A percentile compares a stretch with the other conserved stretches of the same genome.
These are phyloP conservation scores for Triplophysa tibetana DNA, from an alignment of 2,113 vertebrate species.

Conservation along the genomic window DNA sequence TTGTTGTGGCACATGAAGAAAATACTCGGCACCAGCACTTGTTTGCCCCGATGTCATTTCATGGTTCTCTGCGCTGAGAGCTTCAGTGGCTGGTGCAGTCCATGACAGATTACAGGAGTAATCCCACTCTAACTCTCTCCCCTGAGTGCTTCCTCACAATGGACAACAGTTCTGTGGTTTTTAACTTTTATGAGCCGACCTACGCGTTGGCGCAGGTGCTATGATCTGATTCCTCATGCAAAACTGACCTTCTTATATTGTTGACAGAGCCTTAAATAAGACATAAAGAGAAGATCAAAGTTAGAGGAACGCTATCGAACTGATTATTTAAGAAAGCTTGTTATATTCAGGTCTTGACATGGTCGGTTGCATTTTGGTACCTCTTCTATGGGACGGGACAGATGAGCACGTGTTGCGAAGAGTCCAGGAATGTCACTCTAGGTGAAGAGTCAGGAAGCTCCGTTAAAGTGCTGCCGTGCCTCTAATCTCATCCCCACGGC, in stretches of 20 bases:
- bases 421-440: constrained; percentile 59
- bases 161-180: constrained; percentile 23
- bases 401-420: constrained; percentile 68
- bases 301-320: too few relatives aligned
- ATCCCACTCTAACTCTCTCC: constrained; percentile 55
- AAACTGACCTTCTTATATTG: not conserved
- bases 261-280: not conserved
- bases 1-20: constrained; percentile 16
- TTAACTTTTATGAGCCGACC: not conserved
- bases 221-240: not conserved
- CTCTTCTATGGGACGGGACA: not conserved
- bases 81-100: constrained; percentile 35
- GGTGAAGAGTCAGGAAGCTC: constrained; percentile 71
- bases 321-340: too few relatives aligned
- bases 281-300: not conserved
- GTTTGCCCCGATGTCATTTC: constrained; percentile 10
- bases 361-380: not conserved
- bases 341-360: not conserved
- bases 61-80: constrained; percentile 25
- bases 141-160: constrained; percentile 50
- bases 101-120: constrained; percentile 59
- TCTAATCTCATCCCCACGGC: constrained; percentile 56
- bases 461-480: constrained; percentile 59
- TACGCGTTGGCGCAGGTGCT: not conserved
- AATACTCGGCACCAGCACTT: constrained; percentile 12